Evolutionary conservation across 2,113 vertebrate genomes (phyloP).

Genomic region (Acanthisitta chloris): DNA sequence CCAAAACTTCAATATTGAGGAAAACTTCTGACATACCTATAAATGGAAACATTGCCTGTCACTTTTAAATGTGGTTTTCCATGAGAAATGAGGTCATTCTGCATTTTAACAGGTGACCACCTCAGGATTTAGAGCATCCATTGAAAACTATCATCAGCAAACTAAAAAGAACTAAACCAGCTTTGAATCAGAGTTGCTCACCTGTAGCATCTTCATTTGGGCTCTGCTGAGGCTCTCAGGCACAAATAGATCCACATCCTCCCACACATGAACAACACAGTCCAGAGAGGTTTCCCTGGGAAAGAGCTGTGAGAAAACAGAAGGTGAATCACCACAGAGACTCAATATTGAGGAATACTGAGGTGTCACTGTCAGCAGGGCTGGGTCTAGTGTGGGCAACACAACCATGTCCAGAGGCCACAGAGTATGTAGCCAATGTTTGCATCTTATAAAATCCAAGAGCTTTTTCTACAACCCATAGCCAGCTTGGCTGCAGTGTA

Average conservation of each 20-base stretch:
- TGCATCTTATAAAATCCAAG: not conserved
- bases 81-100: not conserved
- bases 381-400: not conserved
- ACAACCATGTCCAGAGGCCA: too few relatives aligned
- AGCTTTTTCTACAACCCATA: not conserved
- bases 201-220: not conserved
- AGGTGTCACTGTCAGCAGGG: not conserved
- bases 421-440: not conserved
- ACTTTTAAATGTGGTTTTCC: not conserved
- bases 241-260: not conserved
- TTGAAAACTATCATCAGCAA: not conserved
- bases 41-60: not conserved
- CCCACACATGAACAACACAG: accelerated
- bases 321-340: not conserved
- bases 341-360: not conserved
- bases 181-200: not conserved
- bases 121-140: not conserved
- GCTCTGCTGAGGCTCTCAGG: not conserved
- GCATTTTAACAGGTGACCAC: not conserved
- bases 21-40: not conserved
- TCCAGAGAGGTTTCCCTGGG: not conserved
- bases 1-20: not conserved
- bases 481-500: not conserved
- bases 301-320: not conserved
- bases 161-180: not conserved